Base-by-base conservation (phyloP, 2,888 invertebrate species). In the Drosophila leonis region DNA sequence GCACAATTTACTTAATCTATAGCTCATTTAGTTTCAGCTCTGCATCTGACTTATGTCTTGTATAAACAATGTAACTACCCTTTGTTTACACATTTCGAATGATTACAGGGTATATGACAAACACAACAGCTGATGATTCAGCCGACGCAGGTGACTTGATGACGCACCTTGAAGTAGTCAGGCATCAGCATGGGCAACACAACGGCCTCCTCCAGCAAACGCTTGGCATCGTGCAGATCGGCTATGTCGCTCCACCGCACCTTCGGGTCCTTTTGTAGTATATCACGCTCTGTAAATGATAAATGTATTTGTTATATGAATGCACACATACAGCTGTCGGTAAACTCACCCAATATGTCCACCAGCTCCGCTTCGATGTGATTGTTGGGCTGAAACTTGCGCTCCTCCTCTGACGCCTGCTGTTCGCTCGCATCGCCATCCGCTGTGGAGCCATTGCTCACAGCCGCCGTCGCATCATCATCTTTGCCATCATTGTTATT, bases 141-240 rank as follows among this genome's bases (percentile, higher is more conserved):
- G 27, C 10, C 15, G 7, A 12, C 27, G 15, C 27, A 41, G 27
- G 3, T 60, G 42, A 51, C 29, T 4, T 18, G 48, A 52, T 72
- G 79, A 83, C 88, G 88, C 93, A 97, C 98, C 94, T 97, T 98
- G 93, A 99, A 99, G 94, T 98, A 99, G 91, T 99, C 98, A 1
- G 99, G 99, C 96, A 99, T 98, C 95, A 98, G 96, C 95, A 99
- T 97, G 4, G 99, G 99, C 90, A 99, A 94, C 42, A 99, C 98
- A 10, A 99, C 98, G 33, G 99, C 99, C 93, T 99, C 99, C 92
- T 99, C 98, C 8, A 99, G 93, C 64, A 99, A 93, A 74, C 97
- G 94, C 92, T 98, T 98, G 8, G 98, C 98, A 92, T 98, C 98
- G 12, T 96, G 94, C 54, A 98, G 94, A 93, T 98, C 98, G 0